Evolutionary conservation across 23 tunicate species (phyloP).

Genomic region (Trididemnum nubilum): DNA sequence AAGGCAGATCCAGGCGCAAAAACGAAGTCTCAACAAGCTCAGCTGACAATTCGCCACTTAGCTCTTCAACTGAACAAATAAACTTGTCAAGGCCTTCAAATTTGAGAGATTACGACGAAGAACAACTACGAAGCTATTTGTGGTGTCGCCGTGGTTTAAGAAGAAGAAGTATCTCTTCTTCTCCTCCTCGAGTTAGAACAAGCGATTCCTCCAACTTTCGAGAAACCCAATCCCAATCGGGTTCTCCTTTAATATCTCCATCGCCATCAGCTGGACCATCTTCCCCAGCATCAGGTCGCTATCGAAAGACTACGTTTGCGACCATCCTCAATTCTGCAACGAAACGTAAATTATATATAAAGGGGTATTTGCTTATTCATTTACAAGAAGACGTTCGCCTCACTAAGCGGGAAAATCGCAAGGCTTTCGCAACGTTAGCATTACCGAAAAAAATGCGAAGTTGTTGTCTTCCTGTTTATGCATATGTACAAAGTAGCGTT

Average conservation of each 20-base stretch:
- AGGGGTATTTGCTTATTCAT: not conserved
- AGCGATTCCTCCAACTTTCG: not conserved
- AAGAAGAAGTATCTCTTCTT: constrained; percentile 47
- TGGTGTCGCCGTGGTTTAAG: constrained; percentile 6
- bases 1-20: not conserved
- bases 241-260: constrained; percentile 38
- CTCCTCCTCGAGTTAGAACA: constrained; percentile 39
- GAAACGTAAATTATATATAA: constrained; percentile 5
- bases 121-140: not conserved
- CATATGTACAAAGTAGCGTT: too few species aligned
- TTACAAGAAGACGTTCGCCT: too few species aligned
- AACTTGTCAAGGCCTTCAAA: not conserved
- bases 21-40: constrained; percentile 1
- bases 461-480: too few species aligned
- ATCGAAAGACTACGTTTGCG: constrained; percentile 43
- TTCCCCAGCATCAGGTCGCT: constrained; percentile 40
- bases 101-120: not conserved
- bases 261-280: constrained; percentile 34
- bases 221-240: constrained; percentile 4
- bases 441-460: too few species aligned
- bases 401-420: too few species aligned
- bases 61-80: constrained; percentile 31
- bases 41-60: constrained; percentile 37
- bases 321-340: constrained; percentile 32
- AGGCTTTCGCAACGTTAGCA: too few species aligned